Conservation (phyloP, 2,888 invertebrate genomes). For the Amaurobius ferox region DNA sequence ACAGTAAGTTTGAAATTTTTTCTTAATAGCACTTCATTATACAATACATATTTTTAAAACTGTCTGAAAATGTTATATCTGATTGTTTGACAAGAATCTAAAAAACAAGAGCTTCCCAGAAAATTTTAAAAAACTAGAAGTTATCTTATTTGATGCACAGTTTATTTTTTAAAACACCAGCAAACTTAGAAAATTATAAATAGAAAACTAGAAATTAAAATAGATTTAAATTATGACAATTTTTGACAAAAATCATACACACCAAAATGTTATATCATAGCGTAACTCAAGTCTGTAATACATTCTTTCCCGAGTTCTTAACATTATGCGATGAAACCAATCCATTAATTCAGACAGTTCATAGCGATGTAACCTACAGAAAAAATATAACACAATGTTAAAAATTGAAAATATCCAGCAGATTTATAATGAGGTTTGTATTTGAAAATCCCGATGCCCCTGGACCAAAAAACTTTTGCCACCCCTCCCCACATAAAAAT, state of each 20-base stretch:
- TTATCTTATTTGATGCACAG: neutral
- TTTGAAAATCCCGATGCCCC: no score
- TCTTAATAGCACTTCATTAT: no score
- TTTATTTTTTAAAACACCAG: neutral
- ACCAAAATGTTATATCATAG: conserved; percentile 83
- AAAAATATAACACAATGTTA: no score
- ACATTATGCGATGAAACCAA: conserved; percentile 88
- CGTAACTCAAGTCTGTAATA: conserved; percentile 85
- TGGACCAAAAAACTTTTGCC: no score
- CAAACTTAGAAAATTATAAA: neutral
- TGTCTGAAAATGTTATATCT: no score
- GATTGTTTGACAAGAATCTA: no score
- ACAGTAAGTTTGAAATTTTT: no score
- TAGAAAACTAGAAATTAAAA: neutral
- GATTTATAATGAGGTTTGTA: no score
- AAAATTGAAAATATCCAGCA: no score
- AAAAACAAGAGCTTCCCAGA: neutral
- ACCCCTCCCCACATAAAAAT: no score
- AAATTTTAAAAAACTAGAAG: neutral
- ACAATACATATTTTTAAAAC: no score
- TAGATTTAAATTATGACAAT: no score
- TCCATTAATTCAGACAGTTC: conserved; percentile 87
- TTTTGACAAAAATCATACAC: conserved; percentile 26
- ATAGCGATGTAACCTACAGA: conserved; percentile 87
- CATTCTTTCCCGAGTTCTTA: conserved; percentile 83